Base-by-base conservation (phyloP, 2,888 invertebrate genomes). In the Deilephila elpenor region DNA sequence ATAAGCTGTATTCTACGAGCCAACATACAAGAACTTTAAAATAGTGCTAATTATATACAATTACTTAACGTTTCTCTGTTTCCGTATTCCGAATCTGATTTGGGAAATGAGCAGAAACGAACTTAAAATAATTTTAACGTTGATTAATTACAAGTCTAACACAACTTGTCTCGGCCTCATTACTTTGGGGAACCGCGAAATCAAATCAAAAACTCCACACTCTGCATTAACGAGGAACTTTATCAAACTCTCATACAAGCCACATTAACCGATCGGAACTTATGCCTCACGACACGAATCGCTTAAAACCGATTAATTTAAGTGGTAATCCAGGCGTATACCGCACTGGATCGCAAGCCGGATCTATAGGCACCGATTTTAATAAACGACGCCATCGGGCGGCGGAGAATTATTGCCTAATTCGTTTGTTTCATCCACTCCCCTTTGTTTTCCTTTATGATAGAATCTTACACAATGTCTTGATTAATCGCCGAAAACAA, bases 341-440 rank as follows among this genome's bases (percentile, higher is more conserved):
- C 86, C 86, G 83, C 19, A 73, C 77, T 80, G 59, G 44, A 37
- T 37, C 53, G 44, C 17, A 56, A 32, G 5, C 37, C 20, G 71
- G 56, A 56, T 53, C 83, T 83, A 83, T 82, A 82, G 83, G 81
- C 83, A 73, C 77, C 83, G 84, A 86, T 88, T 89, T 89, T 88
- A 90, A 92, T 88, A 88, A 91, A 93, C 89, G 86, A 85, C 89
- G 89, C 87, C 86, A 90, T 89, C 82, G 86, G 81, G 80, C 75
- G 85, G 78, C 84, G 82, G 79, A 88, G 84, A 89, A 87, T 88
- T 89, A 91, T 90, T 84, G 85, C 84, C 86, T 83, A 84, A 89
- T 89, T 89, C 83, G 79, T 84, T 84, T 78, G 78, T 80, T 79
- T 76, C 77, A 80, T 76, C 77, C 79, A 71, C 72, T 76, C 75